phyloP scores from a whole-genome alignment of 2,888 invertebrate species.

The Hirtodrosophila cameraria region DNA sequence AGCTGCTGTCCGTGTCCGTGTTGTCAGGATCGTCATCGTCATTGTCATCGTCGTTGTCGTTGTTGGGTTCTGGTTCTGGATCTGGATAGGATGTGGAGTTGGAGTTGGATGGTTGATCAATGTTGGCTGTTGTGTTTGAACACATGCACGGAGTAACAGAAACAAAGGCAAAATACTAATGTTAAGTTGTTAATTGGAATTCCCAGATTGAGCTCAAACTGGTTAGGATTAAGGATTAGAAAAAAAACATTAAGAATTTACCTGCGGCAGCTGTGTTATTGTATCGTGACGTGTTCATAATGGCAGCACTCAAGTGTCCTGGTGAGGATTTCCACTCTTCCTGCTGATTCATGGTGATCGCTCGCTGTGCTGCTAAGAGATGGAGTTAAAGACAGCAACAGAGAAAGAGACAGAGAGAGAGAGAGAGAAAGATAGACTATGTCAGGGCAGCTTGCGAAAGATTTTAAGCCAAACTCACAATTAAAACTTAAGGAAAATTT shows the following conservation, averaged over 20 bases:
- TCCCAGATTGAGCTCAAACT: conserved; percentile 8
- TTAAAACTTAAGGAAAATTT: conserved; percentile 32
- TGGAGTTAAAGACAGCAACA: conserved; percentile 21
- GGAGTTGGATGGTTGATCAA: conserved; percentile 29
- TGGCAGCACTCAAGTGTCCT: conserved; percentile 58
- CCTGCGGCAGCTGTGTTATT: conserved; percentile 69
- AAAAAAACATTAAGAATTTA: conserved; percentile 44
- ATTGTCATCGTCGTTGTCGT: conserved; percentile 8
- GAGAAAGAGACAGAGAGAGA: conserved; percentile 37
- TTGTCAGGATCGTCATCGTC: conserved; percentile 24
- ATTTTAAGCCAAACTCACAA: conserved; percentile 46
- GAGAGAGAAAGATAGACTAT: conserved; percentile 47
- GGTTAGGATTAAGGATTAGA: conserved; percentile 2
- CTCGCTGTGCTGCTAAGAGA: background rate
- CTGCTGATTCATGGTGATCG: conserved; percentile 23
- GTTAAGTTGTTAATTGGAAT: conserved; percentile 63
- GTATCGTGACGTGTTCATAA: conserved; percentile 41
- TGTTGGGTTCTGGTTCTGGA: conserved; percentile 17
- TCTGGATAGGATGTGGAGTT: conserved; percentile 17
- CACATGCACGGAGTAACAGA: conserved; percentile 79
- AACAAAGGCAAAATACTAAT: conserved; percentile 79
- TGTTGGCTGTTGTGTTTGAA: conserved; percentile 68
- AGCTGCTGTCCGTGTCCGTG: conserved; percentile 43
- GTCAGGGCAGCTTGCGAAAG: conserved; percentile 46
- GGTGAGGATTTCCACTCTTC: conserved; percentile 55